Conservation (phyloP, 1,140 invertebrate genomes). For the Platyscapa corneri region DNA sequence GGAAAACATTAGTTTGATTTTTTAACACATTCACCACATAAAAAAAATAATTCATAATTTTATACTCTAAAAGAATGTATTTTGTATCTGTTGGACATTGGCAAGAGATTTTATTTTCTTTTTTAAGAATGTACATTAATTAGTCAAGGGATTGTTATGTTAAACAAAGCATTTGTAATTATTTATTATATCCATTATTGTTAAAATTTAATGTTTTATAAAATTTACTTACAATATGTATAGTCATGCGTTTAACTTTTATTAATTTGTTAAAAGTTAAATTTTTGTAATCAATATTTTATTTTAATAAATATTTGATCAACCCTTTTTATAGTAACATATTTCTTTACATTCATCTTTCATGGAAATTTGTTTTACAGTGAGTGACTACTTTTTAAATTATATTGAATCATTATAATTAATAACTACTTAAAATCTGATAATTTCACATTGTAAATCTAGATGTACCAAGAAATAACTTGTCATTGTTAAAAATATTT, state of each 20-base stretch:
- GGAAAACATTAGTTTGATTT: neutral
- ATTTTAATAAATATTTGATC: conserved; percentile 34
- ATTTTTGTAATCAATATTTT: conserved; percentile 22
- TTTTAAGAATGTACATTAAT: neutral
- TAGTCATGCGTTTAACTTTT: conserved; percentile 1
- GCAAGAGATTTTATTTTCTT: neutral
- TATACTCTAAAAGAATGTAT: neutral
- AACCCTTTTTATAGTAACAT: conserved; percentile 40
- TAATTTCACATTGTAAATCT: neutral
- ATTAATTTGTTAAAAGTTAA: conserved; percentile 31
- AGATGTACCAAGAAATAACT: too few species aligned
- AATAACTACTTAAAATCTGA: neutral
- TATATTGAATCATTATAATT: neutral
- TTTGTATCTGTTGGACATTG: neutral
- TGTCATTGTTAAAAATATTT: too few species aligned
- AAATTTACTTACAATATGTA: conserved; percentile 21
- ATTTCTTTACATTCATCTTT: conserved; percentile 30
- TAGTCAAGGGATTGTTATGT: neutral
- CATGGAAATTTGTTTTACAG: neutral
- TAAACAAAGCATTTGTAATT: neutral
- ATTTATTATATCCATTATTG: conserved; percentile 10
- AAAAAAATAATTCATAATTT: neutral
- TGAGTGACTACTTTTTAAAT: neutral
- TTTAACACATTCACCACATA: neutral
- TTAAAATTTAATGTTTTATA: conserved; percentile 32